These are phyloP conservation scores for Fratercula arctica DNA, from an alignment of 2,797 vertebrate species.

Conservation along the genomic window DNA sequence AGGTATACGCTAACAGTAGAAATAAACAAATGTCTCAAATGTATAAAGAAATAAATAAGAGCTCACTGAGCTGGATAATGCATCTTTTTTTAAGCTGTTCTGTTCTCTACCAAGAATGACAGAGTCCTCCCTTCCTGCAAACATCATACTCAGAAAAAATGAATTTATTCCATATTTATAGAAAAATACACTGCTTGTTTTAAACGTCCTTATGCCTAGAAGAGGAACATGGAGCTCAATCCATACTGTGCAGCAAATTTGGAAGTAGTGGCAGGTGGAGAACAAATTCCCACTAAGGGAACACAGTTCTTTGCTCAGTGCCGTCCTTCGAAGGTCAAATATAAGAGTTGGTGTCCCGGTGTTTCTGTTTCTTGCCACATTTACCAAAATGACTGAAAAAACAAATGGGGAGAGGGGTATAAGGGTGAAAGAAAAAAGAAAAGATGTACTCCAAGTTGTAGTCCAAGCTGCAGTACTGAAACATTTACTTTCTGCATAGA, in stretches of 20 bases:
- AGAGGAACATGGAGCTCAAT: background rate
- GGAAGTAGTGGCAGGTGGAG: background rate
- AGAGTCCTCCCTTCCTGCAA: background rate
- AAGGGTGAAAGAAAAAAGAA: background rate
- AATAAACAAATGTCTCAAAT: background rate
- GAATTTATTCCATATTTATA: constrained; percentile 21
- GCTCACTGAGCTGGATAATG: background rate
- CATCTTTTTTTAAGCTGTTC: background rate
- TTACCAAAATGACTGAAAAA: constrained; percentile 32
- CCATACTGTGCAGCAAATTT: constrained; percentile 1
- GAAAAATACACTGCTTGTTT: constrained; percentile 34
- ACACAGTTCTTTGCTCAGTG: background rate
- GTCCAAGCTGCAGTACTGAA: background rate
- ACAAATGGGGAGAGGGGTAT: background rate
- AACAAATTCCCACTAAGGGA: background rate
- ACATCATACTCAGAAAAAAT: background rate
- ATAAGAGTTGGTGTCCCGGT: constrained; percentile 45
- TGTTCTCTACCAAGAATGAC: background rate
- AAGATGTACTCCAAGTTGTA: background rate
- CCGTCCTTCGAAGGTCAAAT: constrained; percentile 57
- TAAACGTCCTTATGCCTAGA: background rate
- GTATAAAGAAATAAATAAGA: constrained; percentile 19
- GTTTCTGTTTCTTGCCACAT: constrained; percentile 55
- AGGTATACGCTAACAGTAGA: background rate
- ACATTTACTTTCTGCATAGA: background rate